A percentile compares a stretch with the other conserved stretches of the same genome.
Evolutionary conservation across 2,888 invertebrate species (phyloP).

Genomic region (Crioceris asparagi): DNA sequence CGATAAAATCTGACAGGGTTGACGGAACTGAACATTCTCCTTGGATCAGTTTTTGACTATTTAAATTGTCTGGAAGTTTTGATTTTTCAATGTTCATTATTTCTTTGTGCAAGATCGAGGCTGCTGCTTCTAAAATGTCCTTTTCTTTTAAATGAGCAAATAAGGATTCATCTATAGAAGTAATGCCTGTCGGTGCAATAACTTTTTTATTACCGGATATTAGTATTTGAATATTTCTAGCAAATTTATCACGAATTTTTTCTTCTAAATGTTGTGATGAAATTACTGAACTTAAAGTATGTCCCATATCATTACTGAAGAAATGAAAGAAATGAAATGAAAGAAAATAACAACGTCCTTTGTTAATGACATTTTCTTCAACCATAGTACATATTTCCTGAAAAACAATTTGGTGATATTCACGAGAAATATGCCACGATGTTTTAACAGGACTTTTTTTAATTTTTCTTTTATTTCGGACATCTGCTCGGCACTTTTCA

Average conservation of each 20-base stretch:
- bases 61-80: constrained; percentile 11
- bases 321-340: no score
- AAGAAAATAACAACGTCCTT: constrained; percentile 10
- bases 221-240: constrained; percentile 8
- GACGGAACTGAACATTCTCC: constrained; percentile 10
- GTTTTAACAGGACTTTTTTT: constrained; percentile 1
- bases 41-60: constrained; percentile 8
- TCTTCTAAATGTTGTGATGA: constrained; percentile 1
- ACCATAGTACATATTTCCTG: constrained; percentile 2
- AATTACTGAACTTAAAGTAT: background rate
- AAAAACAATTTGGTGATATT: background rate
- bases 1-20: constrained; percentile 8
- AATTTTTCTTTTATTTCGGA: constrained; percentile 1
- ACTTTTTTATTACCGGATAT: constrained; percentile 10
- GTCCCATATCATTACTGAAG: no score
- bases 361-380: constrained; percentile 7
- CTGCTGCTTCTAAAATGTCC: constrained; percentile 10
- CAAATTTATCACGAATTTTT: constrained; percentile 8
- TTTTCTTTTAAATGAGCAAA: constrained; percentile 11
- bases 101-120: constrained; percentile 2
- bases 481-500: constrained; percentile 1
- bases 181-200: constrained; percentile 9
- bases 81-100: constrained; percentile 2
- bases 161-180: constrained; percentile 10
- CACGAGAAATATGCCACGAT: background rate